Conservation (phyloP, 2,113 vertebrate species). For the Bos javanicus region DNA sequence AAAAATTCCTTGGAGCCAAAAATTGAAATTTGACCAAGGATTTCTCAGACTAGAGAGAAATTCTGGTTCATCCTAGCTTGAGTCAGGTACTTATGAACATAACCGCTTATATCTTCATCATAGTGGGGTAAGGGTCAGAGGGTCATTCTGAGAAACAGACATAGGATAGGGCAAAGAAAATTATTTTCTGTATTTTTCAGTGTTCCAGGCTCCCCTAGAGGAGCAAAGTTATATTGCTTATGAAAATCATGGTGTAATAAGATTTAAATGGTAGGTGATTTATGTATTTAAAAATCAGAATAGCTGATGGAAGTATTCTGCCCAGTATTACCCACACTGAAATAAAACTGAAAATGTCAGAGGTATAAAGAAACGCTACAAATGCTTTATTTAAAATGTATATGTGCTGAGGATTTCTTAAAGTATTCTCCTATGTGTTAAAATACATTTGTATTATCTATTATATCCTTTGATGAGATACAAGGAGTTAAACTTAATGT, state of each 20-base stretch:
- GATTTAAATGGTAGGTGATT: background rate
- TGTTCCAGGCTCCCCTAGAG: background rate
- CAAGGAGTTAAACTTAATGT: conserved; percentile 2
- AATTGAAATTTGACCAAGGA: background rate
- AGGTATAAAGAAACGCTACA: conserved; percentile 5
- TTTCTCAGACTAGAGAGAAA: background rate
- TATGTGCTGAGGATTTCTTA: conserved; percentile 31
- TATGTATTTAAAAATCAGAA: conserved; percentile 33
- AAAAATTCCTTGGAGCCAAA: conserved; percentile 1
- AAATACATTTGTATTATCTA: conserved; percentile 29
- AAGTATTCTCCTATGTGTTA: conserved; percentile 30
- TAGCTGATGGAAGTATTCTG: background rate
- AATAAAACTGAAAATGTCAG: conserved; percentile 34
- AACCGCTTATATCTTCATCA: background rate
- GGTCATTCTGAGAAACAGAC: background rate
- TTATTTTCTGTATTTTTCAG: conserved; percentile 12
- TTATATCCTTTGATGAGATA: conserved; percentile 39
- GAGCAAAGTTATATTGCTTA: conserved; percentile 25
- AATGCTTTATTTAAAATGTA: conserved; percentile 57
- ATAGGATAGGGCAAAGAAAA: background rate
- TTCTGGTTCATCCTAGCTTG: background rate
- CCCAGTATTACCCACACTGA: background rate
- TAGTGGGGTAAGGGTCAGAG: background rate
- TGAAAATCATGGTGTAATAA: background rate
- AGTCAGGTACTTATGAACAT: background rate